Evolutionary conservation across 2,113 vertebrate species (phyloP).

Genomic region (Corythoichthys intestinalis): DNA sequence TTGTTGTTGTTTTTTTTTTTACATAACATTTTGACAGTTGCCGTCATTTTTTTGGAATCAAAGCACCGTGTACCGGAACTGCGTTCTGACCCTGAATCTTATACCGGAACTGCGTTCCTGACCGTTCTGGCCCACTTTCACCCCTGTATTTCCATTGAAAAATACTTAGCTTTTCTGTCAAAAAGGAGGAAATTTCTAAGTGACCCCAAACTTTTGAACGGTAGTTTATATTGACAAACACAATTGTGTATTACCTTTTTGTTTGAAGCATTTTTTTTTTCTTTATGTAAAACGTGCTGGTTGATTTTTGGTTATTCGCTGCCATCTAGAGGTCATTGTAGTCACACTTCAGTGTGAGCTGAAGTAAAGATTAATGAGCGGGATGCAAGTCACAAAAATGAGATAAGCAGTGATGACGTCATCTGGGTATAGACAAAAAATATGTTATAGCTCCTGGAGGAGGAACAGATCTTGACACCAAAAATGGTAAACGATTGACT

Average conservation of each 20-base stretch:
- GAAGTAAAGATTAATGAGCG: slow-evolving; percentile 8
- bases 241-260: neutral
- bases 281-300: neutral
- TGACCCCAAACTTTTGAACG: too few relatives aligned
- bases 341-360: slow-evolving; percentile 3
- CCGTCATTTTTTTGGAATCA: too few relatives aligned
- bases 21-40: too few relatives aligned
- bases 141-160: too few relatives aligned
- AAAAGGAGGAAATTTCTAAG: too few relatives aligned
- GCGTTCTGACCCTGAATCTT: too few relatives aligned
- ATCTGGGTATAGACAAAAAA: neutral
- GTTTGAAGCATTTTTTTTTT: neutral
- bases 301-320: slow-evolving; percentile 61
- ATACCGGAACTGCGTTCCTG: too few relatives aligned
- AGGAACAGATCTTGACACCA: neutral
- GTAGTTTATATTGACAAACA: too few relatives aligned
- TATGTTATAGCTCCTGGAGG: neutral
- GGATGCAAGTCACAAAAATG: neutral
- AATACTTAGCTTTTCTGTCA: too few relatives aligned
- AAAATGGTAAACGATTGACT: slow-evolving; percentile 16
- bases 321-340: slow-evolving; percentile 61
- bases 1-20: too few relatives aligned
- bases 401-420: neutral
- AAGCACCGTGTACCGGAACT: too few relatives aligned
- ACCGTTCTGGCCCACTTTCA: too few relatives aligned